phyloP scores from a whole-genome alignment of 2,797 vertebrate species.

The Tinamus major region DNA sequence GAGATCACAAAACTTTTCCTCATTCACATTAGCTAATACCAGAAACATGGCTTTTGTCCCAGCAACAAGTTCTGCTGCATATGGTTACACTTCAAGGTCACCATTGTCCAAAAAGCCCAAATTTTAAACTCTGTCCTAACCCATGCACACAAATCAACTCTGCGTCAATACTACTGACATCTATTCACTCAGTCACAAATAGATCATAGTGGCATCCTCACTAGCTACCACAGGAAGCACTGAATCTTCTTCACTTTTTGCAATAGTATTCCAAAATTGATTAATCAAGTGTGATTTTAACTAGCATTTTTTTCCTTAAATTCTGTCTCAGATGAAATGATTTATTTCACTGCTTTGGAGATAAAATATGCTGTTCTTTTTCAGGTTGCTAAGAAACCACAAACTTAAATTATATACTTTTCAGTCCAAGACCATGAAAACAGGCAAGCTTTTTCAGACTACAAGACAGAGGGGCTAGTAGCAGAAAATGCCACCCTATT shows the following conservation, averaged over 20 bases:
- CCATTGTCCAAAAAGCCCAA: background rate
- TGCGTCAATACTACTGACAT: too few relatives aligned
- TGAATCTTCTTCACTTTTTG: background rate
- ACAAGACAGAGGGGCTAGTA: background rate
- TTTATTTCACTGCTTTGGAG: background rate
- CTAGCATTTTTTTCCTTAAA: background rate
- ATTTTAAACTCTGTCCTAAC: rapidly evolving
- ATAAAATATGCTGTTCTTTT: too few relatives aligned
- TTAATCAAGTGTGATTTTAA: background rate
- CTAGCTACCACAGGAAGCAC: background rate
- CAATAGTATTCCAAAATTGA: background rate
- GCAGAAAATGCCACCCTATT: background rate
- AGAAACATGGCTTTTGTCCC: background rate
- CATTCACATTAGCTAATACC: background rate
- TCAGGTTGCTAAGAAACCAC: too few relatives aligned
- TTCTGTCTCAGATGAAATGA: background rate
- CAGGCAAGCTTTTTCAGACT: background rate
- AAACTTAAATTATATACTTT: background rate
- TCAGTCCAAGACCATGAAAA: background rate
- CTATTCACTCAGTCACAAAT: background rate
- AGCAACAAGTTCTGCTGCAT: background rate
- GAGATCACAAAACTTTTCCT: background rate
- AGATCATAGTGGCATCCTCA: background rate
- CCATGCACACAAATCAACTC: background rate
- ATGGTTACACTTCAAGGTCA: background rate